Base-by-base conservation (phyloP, 2,113 vertebrate genomes). In the Megaptera novaeangliae region DNA sequence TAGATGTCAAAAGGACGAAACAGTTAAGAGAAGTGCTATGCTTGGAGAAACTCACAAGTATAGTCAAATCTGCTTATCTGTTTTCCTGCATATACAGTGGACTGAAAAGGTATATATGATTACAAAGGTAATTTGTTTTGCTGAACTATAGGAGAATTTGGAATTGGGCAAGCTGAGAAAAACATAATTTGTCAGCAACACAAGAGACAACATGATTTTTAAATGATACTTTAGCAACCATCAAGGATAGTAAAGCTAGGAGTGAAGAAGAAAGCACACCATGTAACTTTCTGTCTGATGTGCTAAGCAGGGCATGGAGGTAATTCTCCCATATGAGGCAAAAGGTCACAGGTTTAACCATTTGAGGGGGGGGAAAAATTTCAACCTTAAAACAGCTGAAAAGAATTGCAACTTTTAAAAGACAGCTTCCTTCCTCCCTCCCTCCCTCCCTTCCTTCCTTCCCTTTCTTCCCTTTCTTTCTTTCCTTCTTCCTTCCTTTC, bases 1-100 rank as follows among this genome's bases (percentile, higher is more conserved):
- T 84, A 95, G 52, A 95, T 92, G 61, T 93, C 44, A 82, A 97
- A 98, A 91, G 52, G 59, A 91, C n/a, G 88, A 87, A 93, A n/a
- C 49, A 95, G 46, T 92, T 97, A 36, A 46, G 44, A 10, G 29
- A 57, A 52, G 17, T 89, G 41, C 49, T 91, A 29, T 59, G n/a
- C 49, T 77, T 95, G 49, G 9, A 41, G 69, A 96, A 88, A 69
- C 20, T 55, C n/a, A 49, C 64, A 85, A 80, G 44, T 78, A n/a
- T 72, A 63, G 14, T 88, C 31, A 86, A 74, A 77, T 95, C 68
- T 81, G 36, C 5, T 12, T 59, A 61, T 83, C 91, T 82, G 57
- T 84, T 88, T 91, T 57, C 52, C 44, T 85, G 52, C 34, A 61
- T 44, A 81, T 59, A 36, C 17, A 44, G 44, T 59, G 59, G 91